Conservation (phyloP, 2,113 vertebrate genomes). For the Tamias sibiricus region DNA sequence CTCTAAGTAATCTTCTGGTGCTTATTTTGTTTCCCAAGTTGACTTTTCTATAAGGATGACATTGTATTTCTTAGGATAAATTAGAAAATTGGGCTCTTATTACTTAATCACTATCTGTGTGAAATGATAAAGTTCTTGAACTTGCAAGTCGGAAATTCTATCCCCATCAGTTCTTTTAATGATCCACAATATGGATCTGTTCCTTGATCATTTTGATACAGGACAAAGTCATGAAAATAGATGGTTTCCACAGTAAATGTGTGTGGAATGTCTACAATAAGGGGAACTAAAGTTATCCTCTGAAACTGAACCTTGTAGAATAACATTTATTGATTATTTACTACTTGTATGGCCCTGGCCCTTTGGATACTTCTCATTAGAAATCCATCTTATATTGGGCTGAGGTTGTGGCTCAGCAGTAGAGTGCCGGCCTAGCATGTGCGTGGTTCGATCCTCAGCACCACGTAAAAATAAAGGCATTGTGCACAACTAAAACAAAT, state of each 20-base stretch:
- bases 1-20: conserved; percentile 25
- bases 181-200: not conserved
- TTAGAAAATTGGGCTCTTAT: conserved; percentile 64
- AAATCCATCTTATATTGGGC: too few species aligned
- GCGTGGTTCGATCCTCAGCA: too few species aligned
- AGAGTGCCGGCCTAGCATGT: too few species aligned
- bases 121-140: conserved; percentile 54
- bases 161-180: not conserved
- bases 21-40: conserved; percentile 66
- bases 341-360: not conserved
- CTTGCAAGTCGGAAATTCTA: conserved; percentile 55
- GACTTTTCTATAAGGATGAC: conserved; percentile 50
- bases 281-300: not conserved
- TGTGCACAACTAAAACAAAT: too few species aligned
- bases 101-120: conserved; percentile 44
- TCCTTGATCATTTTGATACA: conserved; percentile 13
- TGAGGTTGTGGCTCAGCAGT: too few species aligned
- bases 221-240: not conserved
- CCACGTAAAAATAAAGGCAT: too few species aligned
- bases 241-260: not conserved
- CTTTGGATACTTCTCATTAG: not conserved
- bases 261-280: not conserved
- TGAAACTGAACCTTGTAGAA: not conserved
- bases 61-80: conserved; percentile 62
- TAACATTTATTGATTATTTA: conserved; percentile 9